Evolutionary conservation across 2,113 vertebrate species (phyloP), one percentile per base, ranked within the genome.

Genomic region (Carassius carassius): DNA sequence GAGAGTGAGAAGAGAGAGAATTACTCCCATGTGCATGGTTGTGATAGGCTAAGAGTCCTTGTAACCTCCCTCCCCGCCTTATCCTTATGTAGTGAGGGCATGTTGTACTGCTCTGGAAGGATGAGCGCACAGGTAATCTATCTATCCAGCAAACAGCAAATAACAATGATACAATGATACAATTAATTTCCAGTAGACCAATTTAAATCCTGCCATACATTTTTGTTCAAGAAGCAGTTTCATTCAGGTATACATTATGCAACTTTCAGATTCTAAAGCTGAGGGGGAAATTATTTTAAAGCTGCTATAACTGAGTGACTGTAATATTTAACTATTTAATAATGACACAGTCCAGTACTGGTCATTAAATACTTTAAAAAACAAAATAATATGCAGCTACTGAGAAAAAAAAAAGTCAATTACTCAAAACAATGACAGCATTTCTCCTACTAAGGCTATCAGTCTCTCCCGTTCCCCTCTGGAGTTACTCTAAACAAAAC

Each of bases 21-120:
- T 83, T 88, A 83, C 69, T 87, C 78, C 78, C 77, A 76, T 78
- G 81, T 81, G 81, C 54, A 37, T 63, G 47, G 58, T 78, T 83
- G 49, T 84, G 83, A 90, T 87, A 87, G 87, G 89, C 85, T 89
- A 84, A 75, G 21, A 62, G 65, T 49, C 47, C 17, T 56, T 77
- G 37, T 74, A 17, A 35, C 67, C 54, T 51, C 47, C 67, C 67
- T 29, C 73, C 19, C 69, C 21, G 9, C 73, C 32, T 69, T 37
- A 69, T 37, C 4, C 32, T 37, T 8, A n/a, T 73, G 12, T 3
- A 44, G 69, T 44, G 69, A 44, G 1, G 54, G 41, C 12, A 41
- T 21, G 70, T 67, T 69, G 32, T 78, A 41, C 47, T 79, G 77
- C 51, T 0, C 23, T 41, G 25, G 25, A 72, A 78, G 58, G 75